Evolutionary conservation across 2,888 invertebrate species (phyloP).

Genomic region (Standfussiana lucernea): DNA sequence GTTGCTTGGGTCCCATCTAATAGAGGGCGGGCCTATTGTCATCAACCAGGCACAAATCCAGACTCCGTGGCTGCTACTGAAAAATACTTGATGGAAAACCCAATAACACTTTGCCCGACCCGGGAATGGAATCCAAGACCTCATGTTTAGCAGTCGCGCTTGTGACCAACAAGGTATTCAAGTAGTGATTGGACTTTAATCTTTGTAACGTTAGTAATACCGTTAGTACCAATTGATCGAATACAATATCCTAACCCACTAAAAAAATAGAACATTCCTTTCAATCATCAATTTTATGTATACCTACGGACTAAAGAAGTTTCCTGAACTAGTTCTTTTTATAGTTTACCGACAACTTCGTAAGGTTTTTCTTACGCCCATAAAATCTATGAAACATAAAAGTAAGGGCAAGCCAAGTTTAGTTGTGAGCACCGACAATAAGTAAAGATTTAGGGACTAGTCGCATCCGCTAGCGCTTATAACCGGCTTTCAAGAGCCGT

Average conservation of each 20-base stretch:
- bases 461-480: constrained; percentile 1
- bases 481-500: no score
- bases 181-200: background rate
- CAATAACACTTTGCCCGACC: no score
- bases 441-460: constrained; percentile 62
- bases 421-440: constrained; percentile 63
- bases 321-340: constrained; percentile 57
- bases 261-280: constrained; percentile 27
- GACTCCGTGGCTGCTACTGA: no score
- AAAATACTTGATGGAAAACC: background rate
- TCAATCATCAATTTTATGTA: constrained; percentile 55
- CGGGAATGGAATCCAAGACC: background rate
- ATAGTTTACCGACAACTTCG: constrained; percentile 50
- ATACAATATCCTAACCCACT: background rate
- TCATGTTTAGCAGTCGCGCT: background rate
- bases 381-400: constrained; percentile 71
- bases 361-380: constrained; percentile 62
- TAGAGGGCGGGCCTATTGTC: background rate
- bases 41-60: background rate
- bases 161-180: background rate
- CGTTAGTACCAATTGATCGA: background rate
- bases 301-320: constrained; percentile 29
- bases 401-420: constrained; percentile 63
- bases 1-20: background rate
- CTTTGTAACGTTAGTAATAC: background rate